A percentile compares a stretch with the other conserved stretches of the same genome.
Evolutionary conservation across 1,140 invertebrate genomes (phyloP).

Genomic region (Heliconius eleuchia): DNA sequence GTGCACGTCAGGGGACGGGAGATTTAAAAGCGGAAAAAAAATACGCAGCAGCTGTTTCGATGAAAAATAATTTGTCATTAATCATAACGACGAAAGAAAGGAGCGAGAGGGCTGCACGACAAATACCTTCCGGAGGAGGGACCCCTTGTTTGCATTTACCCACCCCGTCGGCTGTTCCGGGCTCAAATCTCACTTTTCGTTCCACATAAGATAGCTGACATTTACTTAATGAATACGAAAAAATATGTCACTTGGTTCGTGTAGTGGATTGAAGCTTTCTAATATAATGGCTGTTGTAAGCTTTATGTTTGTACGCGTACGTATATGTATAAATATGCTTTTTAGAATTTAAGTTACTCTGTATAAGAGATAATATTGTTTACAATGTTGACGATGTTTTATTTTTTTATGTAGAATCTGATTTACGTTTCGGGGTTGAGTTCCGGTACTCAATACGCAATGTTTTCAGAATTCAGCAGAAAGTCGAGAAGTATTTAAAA

Average conservation of each 20-base stretch:
- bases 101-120: conserved; percentile 60
- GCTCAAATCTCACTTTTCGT: conserved; percentile 27
- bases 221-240: conserved; percentile 31
- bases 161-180: conserved; percentile 35
- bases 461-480: too few relatives aligned
- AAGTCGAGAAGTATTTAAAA: too few relatives aligned
- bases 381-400: too few relatives aligned
- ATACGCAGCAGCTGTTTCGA: conserved; percentile 73
- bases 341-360: too few relatives aligned
- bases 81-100: conserved; percentile 69
- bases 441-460: too few relatives aligned
- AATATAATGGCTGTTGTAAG: conserved; percentile 3
- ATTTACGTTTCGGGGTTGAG: too few relatives aligned
- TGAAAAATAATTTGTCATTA: conserved; percentile 73
- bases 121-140: conserved; percentile 63
- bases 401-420: too few relatives aligned
- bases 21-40: conserved; percentile 69
- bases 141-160: conserved; percentile 57
- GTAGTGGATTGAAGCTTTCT: conserved; percentile 12
- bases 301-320: background rate
- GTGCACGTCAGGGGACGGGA: conserved; percentile 64
- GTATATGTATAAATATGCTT: too few relatives aligned
- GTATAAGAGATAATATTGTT: too few relatives aligned
- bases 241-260: conserved; percentile 20
- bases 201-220: conserved; percentile 30